phyloP scores from a whole-genome alignment of 2,797 vertebrate genomes.

The Microctenopoma steveboyesi region DNA sequence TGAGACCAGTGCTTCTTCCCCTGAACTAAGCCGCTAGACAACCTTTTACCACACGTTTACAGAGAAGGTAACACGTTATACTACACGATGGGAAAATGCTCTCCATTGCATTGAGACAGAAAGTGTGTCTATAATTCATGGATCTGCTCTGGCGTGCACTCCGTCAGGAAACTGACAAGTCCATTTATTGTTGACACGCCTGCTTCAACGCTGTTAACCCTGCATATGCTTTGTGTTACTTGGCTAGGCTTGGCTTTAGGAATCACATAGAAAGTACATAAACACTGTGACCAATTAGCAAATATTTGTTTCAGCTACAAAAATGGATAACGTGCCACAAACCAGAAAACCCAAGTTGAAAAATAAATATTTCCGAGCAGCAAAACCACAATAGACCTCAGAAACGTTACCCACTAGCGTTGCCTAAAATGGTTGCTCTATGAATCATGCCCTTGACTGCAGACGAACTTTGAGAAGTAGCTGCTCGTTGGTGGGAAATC shows the following conservation, averaged over 20 bases:
- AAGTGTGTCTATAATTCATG: slow-evolving; percentile 54
- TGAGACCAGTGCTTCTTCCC: slow-evolving; percentile 66
- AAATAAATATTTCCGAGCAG: slow-evolving; percentile 13
- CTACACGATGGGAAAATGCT: slow-evolving; percentile 45
- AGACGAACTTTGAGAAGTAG: slow-evolving; percentile 24
- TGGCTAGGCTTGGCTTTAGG: background rate
- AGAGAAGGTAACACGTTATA: slow-evolving; percentile 51
- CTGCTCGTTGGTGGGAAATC: slow-evolving; percentile 41
- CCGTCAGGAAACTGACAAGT: slow-evolving; percentile 37
- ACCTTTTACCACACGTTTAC: slow-evolving; percentile 24
- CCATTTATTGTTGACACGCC: background rate
- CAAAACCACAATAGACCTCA: background rate
- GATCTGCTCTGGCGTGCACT: slow-evolving; percentile 14
- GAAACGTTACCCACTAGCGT: background rate
- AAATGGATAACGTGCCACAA: slow-evolving; percentile 7
- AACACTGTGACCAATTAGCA: background rate
- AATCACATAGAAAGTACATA: background rate
- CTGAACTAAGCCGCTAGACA: slow-evolving; percentile 44
- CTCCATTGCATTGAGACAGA: slow-evolving; percentile 24
- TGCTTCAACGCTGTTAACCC: background rate
- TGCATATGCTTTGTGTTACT: background rate
- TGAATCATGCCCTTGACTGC: slow-evolving; percentile 38
- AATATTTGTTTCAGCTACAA: slow-evolving; percentile 2
- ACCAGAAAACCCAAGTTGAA: slow-evolving; percentile 3
- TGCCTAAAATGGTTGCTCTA: background rate